Base-by-base conservation (phyloP, 2,797 vertebrate genomes). In the Pangasius larnaudii region DNA sequence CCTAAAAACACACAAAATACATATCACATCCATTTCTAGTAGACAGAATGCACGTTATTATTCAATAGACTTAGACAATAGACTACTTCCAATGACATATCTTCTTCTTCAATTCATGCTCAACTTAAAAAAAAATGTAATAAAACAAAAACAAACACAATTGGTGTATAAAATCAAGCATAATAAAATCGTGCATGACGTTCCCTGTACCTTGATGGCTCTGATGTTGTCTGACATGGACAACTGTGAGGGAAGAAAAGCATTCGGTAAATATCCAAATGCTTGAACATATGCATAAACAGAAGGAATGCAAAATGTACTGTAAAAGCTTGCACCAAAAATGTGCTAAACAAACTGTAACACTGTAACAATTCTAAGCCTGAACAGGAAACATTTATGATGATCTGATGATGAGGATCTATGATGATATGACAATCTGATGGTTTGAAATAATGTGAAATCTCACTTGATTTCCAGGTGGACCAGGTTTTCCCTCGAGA, bases 401-500 rank as follows among this genome's bases (percentile, higher is more conserved):
- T n/a, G n/a, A n/a, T n/a, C n/a, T 36, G 36, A 36, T 36, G 36
- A 36, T 36, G 36, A 36, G 1, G 36, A 36, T 36, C 36, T 36
- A 36, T 36, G 36, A 36, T 36, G 36, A 36, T 49, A 46, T 30
- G 67, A 67, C 18, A 30, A 63, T 59, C 33, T 27, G 19, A 59
- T 24, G 19, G n/a, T 42, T 33, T 53, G 30, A 46, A 46, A 65
- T 85, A 94, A 39, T 33, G 0, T 19, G 18, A 53, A 56, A 33
- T 92, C 94, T 95, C 93, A 97, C 96, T 89, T 93, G 91, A 90
- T 86, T 85, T 78, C 96, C 97, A 3, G 97, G 96, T 88, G 95
- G 94, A 80, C 97, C 97, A 75, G 96, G 97, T 83, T 94, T 94
- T 87, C 97, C 97, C 97, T 98, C 91, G 86, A 92, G 90, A n/a